Conservation (phyloP, 2,797 vertebrate species). For the Pseudotriccus pelzelni region DNA sequence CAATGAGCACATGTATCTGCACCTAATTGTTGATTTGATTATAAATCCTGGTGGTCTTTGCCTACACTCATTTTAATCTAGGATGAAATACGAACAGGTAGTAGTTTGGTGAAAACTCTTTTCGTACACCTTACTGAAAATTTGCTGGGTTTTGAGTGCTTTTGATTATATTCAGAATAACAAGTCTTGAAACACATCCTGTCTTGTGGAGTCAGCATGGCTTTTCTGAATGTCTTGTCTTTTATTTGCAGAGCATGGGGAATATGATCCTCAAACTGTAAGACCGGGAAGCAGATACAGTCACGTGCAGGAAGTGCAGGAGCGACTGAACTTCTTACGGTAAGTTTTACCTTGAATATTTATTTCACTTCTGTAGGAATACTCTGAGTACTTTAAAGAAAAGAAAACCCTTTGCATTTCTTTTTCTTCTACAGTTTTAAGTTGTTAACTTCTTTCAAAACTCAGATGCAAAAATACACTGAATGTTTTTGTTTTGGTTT, state of each 20-base stretch:
- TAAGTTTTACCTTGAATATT: conserved; percentile 61
- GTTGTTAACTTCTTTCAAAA: not conserved
- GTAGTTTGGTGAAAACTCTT: not conserved
- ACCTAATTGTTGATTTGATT: not conserved
- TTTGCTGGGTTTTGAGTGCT: not conserved
- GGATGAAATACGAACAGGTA: not conserved
- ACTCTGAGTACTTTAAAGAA: not conserved
- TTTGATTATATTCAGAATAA: not conserved
- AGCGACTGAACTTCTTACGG: conserved; percentile 97
- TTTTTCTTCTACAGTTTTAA: not conserved
- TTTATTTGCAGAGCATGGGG: conserved; percentile 87
- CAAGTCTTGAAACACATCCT: not conserved
- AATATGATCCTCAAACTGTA: conserved; percentile 98
- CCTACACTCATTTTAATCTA: not conserved
- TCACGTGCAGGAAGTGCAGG: conserved; percentile 98
- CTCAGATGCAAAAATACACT: not conserved
- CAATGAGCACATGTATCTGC: not conserved
- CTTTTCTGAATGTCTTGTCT: not conserved
- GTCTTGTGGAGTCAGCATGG: not conserved
- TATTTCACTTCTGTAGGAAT: not conserved
- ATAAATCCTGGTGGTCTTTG: not conserved
- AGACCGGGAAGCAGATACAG: conserved; percentile 96
- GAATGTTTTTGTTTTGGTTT: not conserved
- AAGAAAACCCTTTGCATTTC: not conserved
- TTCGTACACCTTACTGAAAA: not conserved